Evolutionary conservation across 2,797 vertebrate species (phyloP).

Genomic region (Sebastes itinus): DNA sequence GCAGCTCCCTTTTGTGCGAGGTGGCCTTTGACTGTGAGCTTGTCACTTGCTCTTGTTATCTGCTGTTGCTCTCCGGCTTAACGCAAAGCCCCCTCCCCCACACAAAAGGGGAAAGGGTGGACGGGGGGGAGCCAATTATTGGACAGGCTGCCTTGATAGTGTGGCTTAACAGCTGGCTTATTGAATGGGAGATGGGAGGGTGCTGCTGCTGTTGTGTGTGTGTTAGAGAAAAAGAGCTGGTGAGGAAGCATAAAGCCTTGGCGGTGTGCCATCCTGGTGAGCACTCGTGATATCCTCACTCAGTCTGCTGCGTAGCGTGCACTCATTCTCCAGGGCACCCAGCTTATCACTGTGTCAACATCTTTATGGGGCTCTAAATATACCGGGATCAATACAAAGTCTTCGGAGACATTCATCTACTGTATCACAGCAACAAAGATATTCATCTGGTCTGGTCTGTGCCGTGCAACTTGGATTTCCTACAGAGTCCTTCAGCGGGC

Average conservation of each 20-base stretch:
- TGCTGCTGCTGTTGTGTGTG: constrained; percentile 26
- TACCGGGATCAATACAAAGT: constrained; percentile 71
- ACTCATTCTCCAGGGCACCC: constrained; percentile 61
- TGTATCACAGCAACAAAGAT: constrained; percentile 69
- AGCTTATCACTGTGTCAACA: constrained; percentile 77
- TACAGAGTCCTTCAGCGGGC: constrained; percentile 15
- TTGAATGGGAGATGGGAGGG: constrained; percentile 77
- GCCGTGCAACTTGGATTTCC: constrained; percentile 33
- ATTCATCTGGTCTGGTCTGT: constrained; percentile 48
- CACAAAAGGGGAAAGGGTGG: constrained; percentile 70
- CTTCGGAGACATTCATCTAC: constrained; percentile 69
- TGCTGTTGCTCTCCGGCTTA: constrained; percentile 73
- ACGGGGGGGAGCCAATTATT: constrained; percentile 81
- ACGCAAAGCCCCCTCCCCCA: constrained; percentile 58
- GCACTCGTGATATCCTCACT: constrained; percentile 47
- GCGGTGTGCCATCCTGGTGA: constrained; percentile 59
- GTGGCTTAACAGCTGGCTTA: constrained; percentile 84
- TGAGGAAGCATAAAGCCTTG: constrained; percentile 60
- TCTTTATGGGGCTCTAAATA: constrained; percentile 79
- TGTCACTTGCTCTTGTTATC: constrained; percentile 85
- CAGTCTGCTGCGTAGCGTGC: constrained; percentile 40
- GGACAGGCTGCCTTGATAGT: constrained; percentile 84
- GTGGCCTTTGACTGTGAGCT: constrained; percentile 81
- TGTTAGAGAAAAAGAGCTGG: constrained; percentile 44
- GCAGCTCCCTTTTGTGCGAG: constrained; percentile 76